phyloP scores from a whole-genome alignment of 1,140 invertebrate species.

The Diploscapter pachys region DNA sequence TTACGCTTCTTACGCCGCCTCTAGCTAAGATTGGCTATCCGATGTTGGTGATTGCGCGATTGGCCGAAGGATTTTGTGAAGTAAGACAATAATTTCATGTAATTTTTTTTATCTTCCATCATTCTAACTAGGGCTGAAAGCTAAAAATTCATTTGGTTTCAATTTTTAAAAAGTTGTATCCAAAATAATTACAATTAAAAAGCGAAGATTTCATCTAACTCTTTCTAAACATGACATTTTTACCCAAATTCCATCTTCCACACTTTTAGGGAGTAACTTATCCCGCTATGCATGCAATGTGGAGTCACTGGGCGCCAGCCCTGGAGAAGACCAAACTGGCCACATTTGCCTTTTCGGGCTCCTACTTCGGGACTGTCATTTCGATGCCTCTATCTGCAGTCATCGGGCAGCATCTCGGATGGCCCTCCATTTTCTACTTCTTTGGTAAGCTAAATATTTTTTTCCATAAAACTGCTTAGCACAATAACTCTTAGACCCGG shows the following conservation, averaged over 20 bases:
- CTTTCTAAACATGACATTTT: too few relatives aligned
- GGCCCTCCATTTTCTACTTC: conserved; percentile 62
- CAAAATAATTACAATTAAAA: too few relatives aligned
- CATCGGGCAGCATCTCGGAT: conserved; percentile 57
- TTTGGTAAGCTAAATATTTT: conserved; percentile 57
- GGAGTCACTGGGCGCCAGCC: conserved; percentile 96
- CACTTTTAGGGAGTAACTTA: conserved; percentile 89
- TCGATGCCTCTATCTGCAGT: conserved; percentile 60
- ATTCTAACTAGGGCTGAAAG: too few relatives aligned
- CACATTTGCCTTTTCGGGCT: conserved; percentile 76
- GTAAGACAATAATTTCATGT: conserved; percentile 61
- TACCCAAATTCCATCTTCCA: neutral
- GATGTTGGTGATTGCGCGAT: conserved; percentile 72
- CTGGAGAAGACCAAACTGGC: conserved; percentile 88
- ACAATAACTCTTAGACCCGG: too few relatives aligned
- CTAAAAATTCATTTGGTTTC: too few relatives aligned
- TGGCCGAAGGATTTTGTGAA: conserved; percentile 83
- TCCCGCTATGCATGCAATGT: conserved; percentile 96
- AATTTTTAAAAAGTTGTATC: too few relatives aligned
- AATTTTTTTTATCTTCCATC: too few relatives aligned
- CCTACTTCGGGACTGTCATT: conserved; percentile 61
- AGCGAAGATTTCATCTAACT: too few relatives aligned
- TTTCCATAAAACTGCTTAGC: neutral
- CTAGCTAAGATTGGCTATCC: conserved; percentile 66
- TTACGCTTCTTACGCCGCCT: conserved; percentile 60